Base-by-base conservation (phyloP, 1,140 invertebrate species). In the Palaemon carinicauda region DNA sequence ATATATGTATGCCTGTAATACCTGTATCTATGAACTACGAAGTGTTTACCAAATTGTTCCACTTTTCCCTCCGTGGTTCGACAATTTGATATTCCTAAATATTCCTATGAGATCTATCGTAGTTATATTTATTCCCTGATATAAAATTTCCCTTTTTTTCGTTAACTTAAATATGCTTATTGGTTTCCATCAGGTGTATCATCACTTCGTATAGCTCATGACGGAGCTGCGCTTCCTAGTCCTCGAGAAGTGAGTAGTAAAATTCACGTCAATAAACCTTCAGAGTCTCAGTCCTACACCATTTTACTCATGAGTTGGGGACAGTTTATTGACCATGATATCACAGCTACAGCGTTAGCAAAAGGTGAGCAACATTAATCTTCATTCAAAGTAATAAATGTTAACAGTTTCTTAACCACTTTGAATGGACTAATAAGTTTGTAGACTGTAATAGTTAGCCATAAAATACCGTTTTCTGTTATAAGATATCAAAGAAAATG, bases 261-360 rank as follows among this genome's bases (percentile, higher is more conserved):
- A 0, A 77, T 90, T 0, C 89, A 89, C 31, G 93, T 93, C 24
- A 78, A 83, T 73, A 88, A 83, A n/a, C 78, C 53, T 5, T 81
- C 75, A 3, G 88, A 91, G 71, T 97, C 94, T 92, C 86, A 89
- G 4, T 90, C 96, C 31, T 96, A 91, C 54, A 90, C 96, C 4
- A 92, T 96, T 24, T 93, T 94, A 1, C 90, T 97, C 3, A 94
- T 95, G 90, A 94, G 95, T 75, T 97, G 96, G 95, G 94, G 95
- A 5, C 95, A 97, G 91, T 97, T 97, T 89, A 91, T 97, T 14
- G 94, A 95, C 53, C 95, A 97, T 90, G 96, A 97, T 91, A 91
- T 97, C 21, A 94, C 91, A 5, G 81, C 88, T 54, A 90, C 90
- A 1, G 88, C 88, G 0, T 79, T 84, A 50, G 33, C 81, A 50